Conservation (phyloP, 2,888 invertebrate genomes). For the Meteorus colon region DNA sequence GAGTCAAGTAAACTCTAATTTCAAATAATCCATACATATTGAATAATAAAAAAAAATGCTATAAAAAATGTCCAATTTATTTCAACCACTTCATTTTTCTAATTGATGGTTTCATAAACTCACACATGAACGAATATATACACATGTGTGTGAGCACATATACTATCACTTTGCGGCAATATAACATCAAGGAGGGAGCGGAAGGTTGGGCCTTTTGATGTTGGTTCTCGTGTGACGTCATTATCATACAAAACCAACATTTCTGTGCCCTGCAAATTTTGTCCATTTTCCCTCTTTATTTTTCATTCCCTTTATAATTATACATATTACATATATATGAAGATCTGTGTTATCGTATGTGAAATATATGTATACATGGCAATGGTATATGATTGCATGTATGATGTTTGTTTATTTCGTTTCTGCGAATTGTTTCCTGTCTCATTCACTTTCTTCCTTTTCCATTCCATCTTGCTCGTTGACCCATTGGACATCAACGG, state of each 20-base stretch:
- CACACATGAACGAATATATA: not conserved
- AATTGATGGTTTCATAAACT: not conserved
- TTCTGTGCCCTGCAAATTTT: not conserved
- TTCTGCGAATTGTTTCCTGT: slow-evolving; percentile 7
- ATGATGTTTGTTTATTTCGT: not conserved
- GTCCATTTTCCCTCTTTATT: not conserved
- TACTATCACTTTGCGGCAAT: slow-evolving; percentile 59
- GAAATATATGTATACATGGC: not conserved
- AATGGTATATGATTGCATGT: not conserved
- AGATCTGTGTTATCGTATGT: not conserved
- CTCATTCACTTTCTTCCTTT: not conserved
- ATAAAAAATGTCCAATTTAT: too few relatives aligned
- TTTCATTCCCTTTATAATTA: not conserved
- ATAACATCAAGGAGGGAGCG: slow-evolving; percentile 41
- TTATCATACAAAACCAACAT: slow-evolving; percentile 52
- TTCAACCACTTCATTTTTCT: too few relatives aligned
- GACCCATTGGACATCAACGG: slow-evolving; percentile 18
- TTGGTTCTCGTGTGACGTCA: slow-evolving; percentile 48
- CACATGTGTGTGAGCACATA: slow-evolving; percentile 39
- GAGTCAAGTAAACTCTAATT: too few relatives aligned
- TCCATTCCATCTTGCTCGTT: slow-evolving; percentile 7
- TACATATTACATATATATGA: not conserved
- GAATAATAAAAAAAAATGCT: too few relatives aligned
- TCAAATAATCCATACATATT: too few relatives aligned
- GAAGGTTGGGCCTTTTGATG: slow-evolving; percentile 59